Percentiles rank a stretch among this genome's conserved stretches.
These are phyloP conservation scores for Acrocephalus kingi DNA, from an alignment of 2,113 vertebrate genomes.

Conservation along the genomic window DNA sequence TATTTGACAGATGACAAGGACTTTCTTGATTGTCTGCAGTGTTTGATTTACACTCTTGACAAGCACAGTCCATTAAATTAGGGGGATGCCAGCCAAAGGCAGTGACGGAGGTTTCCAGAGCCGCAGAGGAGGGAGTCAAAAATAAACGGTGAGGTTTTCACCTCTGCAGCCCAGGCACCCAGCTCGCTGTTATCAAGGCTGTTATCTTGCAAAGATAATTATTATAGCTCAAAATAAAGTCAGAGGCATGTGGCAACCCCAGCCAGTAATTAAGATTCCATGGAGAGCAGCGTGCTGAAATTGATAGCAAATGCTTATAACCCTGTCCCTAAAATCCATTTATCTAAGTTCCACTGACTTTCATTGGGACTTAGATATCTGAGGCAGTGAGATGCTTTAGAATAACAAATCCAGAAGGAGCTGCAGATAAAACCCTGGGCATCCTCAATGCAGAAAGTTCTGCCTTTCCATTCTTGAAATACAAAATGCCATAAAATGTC, in stretches of 20 bases:
- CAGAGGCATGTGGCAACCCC: background rate
- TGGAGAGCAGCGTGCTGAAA: background rate
- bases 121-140: background rate
- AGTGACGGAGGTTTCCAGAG: background rate
- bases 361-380: background rate
- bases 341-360: constrained; percentile 1
- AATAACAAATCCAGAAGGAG: background rate
- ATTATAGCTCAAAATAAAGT: background rate
- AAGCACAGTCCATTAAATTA: constrained; percentile 43
- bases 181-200: background rate
- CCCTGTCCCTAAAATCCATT: constrained; percentile 32
- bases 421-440: background rate
- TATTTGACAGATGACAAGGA: constrained; percentile 37
- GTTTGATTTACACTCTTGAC: constrained; percentile 28
- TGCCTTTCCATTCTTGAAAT: background rate
- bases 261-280: background rate
- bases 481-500: background rate
- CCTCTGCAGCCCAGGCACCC: background rate
- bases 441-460: background rate
- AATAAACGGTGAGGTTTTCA: background rate
- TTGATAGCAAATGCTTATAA: background rate
- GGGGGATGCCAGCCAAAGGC: background rate
- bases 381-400: background rate
- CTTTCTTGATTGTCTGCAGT: constrained; percentile 12
- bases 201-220: background rate